A percentile compares a stretch with the other conserved stretches of the same genome.
These are phyloP conservation scores for Drosophila eohydei DNA, from an alignment of 2,888 invertebrate genomes.

Conservation along the genomic window DNA sequence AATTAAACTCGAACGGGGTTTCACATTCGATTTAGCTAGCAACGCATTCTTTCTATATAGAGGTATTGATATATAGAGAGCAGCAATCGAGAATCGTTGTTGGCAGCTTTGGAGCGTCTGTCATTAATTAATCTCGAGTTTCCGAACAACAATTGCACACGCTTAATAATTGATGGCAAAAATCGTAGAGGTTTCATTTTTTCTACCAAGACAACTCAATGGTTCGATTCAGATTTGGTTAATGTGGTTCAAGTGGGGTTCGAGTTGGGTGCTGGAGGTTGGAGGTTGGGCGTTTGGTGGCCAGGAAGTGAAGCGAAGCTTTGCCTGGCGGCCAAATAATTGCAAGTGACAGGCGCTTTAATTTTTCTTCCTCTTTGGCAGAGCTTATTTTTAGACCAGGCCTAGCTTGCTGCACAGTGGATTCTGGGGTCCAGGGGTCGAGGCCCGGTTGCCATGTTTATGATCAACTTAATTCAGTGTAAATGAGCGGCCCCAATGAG, in stretches of 20 bases:
- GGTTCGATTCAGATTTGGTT: constrained; percentile 55
- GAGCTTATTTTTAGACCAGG: constrained; percentile 68
- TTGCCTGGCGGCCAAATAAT: constrained; percentile 76
- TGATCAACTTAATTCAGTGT: constrained; percentile 81
- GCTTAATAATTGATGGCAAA: constrained; percentile 66
- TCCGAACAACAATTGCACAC: constrained; percentile 52
- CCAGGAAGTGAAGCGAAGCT: constrained; percentile 57
- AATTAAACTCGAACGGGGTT: constrained; percentile 36
- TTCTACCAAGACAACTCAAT: constrained; percentile 48
- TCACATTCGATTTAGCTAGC: constrained; percentile 3
- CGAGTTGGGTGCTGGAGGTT: not conserved
- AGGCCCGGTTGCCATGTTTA: constrained; percentile 67
- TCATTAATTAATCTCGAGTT: constrained; percentile 61
- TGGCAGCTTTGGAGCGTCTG: constrained; percentile 14
- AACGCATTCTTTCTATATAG: not conserved
- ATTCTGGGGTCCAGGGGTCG: constrained; percentile 9
- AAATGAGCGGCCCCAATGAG: constrained; percentile 71
- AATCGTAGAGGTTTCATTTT: constrained; percentile 36
- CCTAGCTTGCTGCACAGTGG: not conserved
- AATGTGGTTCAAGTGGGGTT: constrained; percentile 39
- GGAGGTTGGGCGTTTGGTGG: constrained; percentile 3
- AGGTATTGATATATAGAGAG: not conserved
- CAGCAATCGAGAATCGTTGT: constrained; percentile 22
- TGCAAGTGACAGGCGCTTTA: constrained; percentile 83
- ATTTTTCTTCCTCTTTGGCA: constrained; percentile 76